Evolutionary conservation across 2,797 vertebrate genomes (phyloP).

Genomic region (Miichthys miiuy): DNA sequence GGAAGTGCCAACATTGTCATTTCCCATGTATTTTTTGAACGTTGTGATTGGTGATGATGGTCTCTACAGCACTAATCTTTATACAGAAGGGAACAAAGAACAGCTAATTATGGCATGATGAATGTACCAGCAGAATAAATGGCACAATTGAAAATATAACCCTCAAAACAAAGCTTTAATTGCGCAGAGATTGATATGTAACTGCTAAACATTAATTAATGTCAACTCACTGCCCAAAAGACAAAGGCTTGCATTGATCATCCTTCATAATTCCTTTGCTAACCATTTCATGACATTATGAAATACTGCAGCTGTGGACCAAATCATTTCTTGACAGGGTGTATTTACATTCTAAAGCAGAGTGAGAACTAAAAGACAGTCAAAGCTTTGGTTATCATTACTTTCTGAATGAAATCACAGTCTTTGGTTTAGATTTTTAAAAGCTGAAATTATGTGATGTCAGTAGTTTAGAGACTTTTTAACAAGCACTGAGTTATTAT

Average conservation of each 20-base stretch:
- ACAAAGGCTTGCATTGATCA: conserved; percentile 58
- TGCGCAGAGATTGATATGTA: conserved; percentile 65
- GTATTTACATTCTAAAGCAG: conserved; percentile 50
- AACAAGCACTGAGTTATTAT: conserved; percentile 30
- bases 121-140: conserved; percentile 51
- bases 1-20: conserved; percentile 49
- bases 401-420: conserved; percentile 21
- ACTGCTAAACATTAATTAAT: conserved; percentile 70
- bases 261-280: conserved; percentile 41
- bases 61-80: conserved; percentile 32
- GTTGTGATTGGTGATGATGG: conserved; percentile 25
- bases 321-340: conserved; percentile 62
- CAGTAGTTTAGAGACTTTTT: conserved; percentile 40
- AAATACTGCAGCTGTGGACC: conserved; percentile 38
- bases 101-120: conserved; percentile 61
- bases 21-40: conserved; percentile 38
- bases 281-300: conserved; percentile 47
- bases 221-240: conserved; percentile 46
- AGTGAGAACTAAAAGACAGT: conserved; percentile 32
- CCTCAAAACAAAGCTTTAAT: conserved; percentile 65
- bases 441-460: conserved; percentile 36
- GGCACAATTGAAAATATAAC: conserved; percentile 50
- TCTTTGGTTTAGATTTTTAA: conserved; percentile 27
- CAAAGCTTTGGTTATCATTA: conserved; percentile 32
- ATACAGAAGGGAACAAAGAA: conserved; percentile 62